Evolutionary conservation across 2,113 vertebrate genomes (phyloP), one percentile per base, ranked within the genome.

Genomic region (Lasiurus borealis): DNA sequence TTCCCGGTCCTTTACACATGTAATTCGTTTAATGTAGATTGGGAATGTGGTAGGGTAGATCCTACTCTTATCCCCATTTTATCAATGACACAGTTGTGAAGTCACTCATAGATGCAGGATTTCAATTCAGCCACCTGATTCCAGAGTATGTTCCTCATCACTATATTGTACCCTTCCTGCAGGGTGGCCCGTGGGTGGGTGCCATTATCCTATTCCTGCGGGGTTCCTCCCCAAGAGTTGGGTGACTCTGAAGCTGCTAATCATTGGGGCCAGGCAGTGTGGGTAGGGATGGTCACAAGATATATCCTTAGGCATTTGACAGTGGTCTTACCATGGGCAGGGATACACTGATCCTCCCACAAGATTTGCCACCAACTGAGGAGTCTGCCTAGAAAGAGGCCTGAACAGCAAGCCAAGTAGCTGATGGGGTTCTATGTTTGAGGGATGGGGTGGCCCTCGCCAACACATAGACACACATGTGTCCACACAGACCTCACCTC

Each of bases 71-170:
- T 81, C 13, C 2, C 73, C 23, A 14, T 80, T 57, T 91, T 68
- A 81, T n/a, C 1, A 19, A 48, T 52, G 36, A 84, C 15, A 23
- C n/a, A 48, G n/a, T 52, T 78, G 48, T 19, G 82, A 85, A 89
- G 25, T 80, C 46, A 72, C 48, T 81, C 16, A 7, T 29, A 40
- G 48, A 87, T 40, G 48, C 54, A 80, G 57, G 25, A 54, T 81
- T 94, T 85, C 84, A 85, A 82, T 80, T 90, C n/a, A 80, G 57
- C 25, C 72, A 54, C 54, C 40, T 54, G 29, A 88, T 73, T 90
- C 31, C n/a, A 62, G 36, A 86, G 21, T 40, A 31, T 40, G 6
- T 76, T 88, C 16, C 34, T 71, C 19, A 48, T 16, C 0, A 4
- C 69, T 72, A 11, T 46, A 11, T 48, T 77, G 36, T 72, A 71